phyloP scores from a whole-genome alignment of 2,888 invertebrate genomes.

The Laspeyria flexula region DNA sequence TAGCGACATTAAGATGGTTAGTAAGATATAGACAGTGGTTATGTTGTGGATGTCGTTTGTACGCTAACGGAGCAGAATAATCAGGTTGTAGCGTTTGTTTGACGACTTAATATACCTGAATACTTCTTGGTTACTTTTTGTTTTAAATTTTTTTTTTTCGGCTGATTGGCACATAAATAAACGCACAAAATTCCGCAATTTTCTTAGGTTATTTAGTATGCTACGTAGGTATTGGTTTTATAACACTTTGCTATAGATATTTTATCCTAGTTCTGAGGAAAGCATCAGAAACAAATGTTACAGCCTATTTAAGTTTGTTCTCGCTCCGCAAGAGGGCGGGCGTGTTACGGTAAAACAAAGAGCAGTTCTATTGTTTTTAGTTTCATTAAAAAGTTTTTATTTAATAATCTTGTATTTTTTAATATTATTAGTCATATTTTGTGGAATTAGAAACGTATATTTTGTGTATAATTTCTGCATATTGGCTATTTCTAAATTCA shows the following conservation, averaged over 20 bases:
- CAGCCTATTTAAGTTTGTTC: constrained; percentile 44
- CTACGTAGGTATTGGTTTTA: not conserved
- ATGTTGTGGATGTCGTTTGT: constrained; percentile 31
- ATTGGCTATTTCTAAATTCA: no score
- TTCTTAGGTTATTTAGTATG: not conserved
- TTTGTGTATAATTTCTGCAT: not conserved
- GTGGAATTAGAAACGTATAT: not conserved
- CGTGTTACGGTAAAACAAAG: constrained; percentile 49
- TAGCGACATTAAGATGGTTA: constrained; percentile 99
- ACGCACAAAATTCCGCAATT: constrained; percentile 2
- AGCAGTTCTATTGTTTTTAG: constrained; percentile 32
- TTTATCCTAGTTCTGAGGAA: constrained; percentile 23
- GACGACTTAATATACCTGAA: constrained; percentile 1
- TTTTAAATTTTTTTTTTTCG: constrained; percentile 29
- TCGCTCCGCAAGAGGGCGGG: constrained; percentile 61
- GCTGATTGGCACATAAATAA: constrained; percentile 4
- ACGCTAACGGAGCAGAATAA: constrained; percentile 13
- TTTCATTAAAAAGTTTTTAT: constrained; percentile 13
- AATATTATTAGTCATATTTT: not conserved
- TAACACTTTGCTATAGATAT: constrained; percentile 4
- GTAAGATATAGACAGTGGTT: constrained; percentile 71
- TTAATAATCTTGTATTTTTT: constrained; percentile 6
- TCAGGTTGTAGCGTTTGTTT: constrained; percentile 48
- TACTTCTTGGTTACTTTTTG: constrained; percentile 21
- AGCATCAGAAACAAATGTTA: constrained; percentile 41